A percentile compares a stretch with the other conserved stretches of the same genome.
phyloP scores from a whole-genome alignment of 2,797 vertebrate genomes.

The Cheracebus regulus region DNA sequence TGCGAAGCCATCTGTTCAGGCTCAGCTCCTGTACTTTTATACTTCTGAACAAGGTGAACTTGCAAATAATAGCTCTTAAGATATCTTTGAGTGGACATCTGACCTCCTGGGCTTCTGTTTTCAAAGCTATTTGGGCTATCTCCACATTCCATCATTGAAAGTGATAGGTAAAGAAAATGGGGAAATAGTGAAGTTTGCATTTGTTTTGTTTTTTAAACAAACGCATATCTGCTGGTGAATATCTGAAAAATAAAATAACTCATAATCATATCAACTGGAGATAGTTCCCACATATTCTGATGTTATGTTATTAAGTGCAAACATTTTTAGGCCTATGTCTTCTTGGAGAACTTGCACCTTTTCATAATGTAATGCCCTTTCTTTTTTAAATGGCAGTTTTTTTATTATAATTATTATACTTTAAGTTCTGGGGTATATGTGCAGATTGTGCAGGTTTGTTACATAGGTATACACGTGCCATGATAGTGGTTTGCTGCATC shows the following conservation, averaged over 20 bases:
- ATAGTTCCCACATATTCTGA: neutral
- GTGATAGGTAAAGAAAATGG: too few species aligned
- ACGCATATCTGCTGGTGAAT: neutral
- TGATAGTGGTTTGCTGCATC: too few species aligned
- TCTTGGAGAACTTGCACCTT: neutral
- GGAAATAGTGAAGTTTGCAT: neutral
- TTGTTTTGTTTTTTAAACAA: neutral
- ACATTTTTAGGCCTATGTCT: rapidly evolving
- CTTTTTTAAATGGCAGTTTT: too few species aligned
- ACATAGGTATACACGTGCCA: too few species aligned
- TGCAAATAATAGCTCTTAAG: neutral
- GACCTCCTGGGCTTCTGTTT: neutral
- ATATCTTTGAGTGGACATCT: neutral
- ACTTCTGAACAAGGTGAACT: constrained; percentile 51
- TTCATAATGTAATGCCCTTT: rapidly evolving
- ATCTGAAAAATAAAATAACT: neutral
- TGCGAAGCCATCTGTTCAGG: constrained; percentile 44
- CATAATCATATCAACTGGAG: neutral
- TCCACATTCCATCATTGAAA: neutral
- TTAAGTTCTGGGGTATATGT: too few species aligned
- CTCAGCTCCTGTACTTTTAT: neutral
- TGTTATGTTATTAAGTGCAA: rapidly evolving
- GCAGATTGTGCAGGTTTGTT: too few species aligned
- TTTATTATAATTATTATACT: too few species aligned
- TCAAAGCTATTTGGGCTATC: rapidly evolving